These are phyloP conservation scores for Drepana falcataria DNA, from an alignment of 2,888 invertebrate genomes.

Conservation along the genomic window DNA sequence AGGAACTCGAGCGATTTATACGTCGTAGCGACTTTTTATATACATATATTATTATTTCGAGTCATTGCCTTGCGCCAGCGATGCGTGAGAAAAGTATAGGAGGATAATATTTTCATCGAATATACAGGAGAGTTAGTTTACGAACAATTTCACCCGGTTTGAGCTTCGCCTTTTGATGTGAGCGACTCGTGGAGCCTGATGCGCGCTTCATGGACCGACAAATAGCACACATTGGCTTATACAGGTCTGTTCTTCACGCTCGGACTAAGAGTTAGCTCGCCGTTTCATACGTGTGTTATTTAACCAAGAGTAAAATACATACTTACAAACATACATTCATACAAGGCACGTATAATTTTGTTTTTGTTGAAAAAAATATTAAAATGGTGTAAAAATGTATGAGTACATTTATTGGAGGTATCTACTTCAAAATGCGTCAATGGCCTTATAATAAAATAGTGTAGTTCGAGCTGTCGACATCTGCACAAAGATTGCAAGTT, in stretches of 20 bases:
- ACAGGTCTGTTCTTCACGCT: slow-evolving; percentile 8
- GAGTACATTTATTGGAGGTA: no score
- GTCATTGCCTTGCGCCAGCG: slow-evolving; percentile 14
- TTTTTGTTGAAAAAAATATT: no score
- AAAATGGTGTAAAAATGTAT: no score
- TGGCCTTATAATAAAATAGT: no score
- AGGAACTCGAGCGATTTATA: background rate
- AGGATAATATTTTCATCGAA: slow-evolving; percentile 11
- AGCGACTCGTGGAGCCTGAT: slow-evolving; percentile 14
- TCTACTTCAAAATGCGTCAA: no score
- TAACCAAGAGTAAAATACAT: no score
- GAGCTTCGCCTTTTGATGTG: slow-evolving; percentile 18
- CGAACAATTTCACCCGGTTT: slow-evolving; percentile 30
- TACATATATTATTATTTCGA: slow-evolving; percentile 9
- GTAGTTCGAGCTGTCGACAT: no score
- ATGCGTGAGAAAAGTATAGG: slow-evolving; percentile 10
- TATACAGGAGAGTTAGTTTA: slow-evolving; percentile 18
- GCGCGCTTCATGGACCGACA: slow-evolving; percentile 23
- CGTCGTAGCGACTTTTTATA: slow-evolving; percentile 7
- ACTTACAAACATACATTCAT: no score
- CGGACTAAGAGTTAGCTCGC: no score
- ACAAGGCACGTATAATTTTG: no score
- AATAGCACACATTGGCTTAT: slow-evolving; percentile 19
- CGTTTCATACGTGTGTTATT: no score
- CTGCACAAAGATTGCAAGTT: no score